A percentile compares a stretch with the other conserved stretches of the same genome.
Conservation (phyloP, 2,113 vertebrate genomes). For the Solenodon paradoxus region DNA sequence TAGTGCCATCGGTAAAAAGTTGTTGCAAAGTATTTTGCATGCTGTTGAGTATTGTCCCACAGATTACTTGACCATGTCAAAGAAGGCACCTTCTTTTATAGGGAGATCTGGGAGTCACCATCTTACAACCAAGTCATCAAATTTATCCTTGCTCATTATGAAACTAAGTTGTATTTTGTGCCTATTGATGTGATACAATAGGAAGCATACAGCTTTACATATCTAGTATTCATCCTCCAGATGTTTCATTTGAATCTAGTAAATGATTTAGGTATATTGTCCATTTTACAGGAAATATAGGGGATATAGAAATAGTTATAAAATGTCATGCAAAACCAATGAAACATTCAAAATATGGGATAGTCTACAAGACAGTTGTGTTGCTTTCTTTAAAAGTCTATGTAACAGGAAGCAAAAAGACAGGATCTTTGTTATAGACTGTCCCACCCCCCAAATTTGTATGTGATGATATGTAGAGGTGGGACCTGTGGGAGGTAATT, state of each 20-base stretch:
- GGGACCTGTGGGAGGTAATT: not conserved
- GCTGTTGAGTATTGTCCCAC: not conserved
- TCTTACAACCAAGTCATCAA: not conserved
- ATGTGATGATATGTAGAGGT: not conserved
- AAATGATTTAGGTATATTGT: not conserved
- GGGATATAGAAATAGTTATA: not conserved
- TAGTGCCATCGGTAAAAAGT: not conserved
- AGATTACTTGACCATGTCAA: not conserved
- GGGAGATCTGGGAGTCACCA: not conserved
- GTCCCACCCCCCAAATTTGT: not conserved
- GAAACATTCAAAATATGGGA: not conserved
- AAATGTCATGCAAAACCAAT: not conserved
- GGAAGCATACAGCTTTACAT: not conserved
- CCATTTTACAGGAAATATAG: not conserved
- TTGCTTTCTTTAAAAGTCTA: constrained; percentile 7
- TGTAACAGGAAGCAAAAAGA: constrained; percentile 23
- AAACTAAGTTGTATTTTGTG: not conserved
- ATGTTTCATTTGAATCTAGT: constrained; percentile 13
- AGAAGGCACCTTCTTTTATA: not conserved
- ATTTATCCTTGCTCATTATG: not conserved
- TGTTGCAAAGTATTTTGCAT: not conserved
- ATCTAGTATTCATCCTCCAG: not conserved
- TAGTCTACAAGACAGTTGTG: not conserved
- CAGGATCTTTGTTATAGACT: not conserved
- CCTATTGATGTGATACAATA: not conserved